These are phyloP conservation scores for Triops cancriformis DNA, from an alignment of 1,140 invertebrate species.

Conservation along the genomic window DNA sequence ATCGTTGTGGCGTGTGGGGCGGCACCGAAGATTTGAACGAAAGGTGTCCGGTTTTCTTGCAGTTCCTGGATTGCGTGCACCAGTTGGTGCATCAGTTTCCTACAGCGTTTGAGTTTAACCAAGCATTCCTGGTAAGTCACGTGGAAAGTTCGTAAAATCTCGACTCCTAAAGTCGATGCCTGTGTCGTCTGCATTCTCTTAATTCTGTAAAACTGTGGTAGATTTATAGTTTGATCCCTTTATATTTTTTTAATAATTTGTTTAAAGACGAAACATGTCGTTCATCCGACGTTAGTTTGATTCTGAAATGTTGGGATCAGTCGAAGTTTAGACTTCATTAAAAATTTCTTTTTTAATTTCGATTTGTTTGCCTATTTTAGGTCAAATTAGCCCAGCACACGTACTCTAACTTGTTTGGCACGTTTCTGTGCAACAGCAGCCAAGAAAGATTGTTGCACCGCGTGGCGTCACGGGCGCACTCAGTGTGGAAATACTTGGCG, in stretches of 20 bases:
- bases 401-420: constrained; percentile 92
- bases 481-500: constrained; percentile 74
- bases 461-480: constrained; percentile 63
- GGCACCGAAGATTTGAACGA: constrained; percentile 80
- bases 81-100: constrained; percentile 84
- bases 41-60: constrained; percentile 89
- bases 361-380: constrained; percentile 46
- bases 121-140: constrained; percentile 71
- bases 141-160: constrained; percentile 15
- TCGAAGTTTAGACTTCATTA: too few relatives aligned
- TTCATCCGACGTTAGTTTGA: too few relatives aligned
- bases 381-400: constrained; percentile 90
- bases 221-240: too few relatives aligned
- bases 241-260: too few relatives aligned
- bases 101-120: constrained; percentile 90
- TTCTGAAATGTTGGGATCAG: too few relatives aligned
- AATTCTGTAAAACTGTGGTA: too few relatives aligned
- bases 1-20: constrained; percentile 79
- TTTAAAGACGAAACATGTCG: too few relatives aligned
- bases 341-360: constrained; percentile 22
- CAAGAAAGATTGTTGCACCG: constrained; percentile 60
- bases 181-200: too few relatives aligned
- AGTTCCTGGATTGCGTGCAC: constrained; percentile 95
- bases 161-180: constrained; percentile 19
- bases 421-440: constrained; percentile 86